These are phyloP conservation scores for Psophia crepitans DNA, from an alignment of 2,113 vertebrate species.

Conservation along the genomic window DNA sequence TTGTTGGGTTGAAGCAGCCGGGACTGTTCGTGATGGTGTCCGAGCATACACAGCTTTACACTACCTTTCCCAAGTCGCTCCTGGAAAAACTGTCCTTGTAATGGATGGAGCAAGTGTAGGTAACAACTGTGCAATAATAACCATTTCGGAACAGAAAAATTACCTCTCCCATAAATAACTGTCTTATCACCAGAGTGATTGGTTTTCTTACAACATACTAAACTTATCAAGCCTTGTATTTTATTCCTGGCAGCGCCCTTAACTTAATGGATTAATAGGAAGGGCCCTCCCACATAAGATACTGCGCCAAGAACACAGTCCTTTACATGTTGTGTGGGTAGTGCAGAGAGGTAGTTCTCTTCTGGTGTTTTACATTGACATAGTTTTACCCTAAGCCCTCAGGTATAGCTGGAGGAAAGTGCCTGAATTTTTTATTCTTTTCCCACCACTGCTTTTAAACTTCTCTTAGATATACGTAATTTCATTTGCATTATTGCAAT, in stretches of 20 bases:
- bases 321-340: background rate
- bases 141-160: background rate
- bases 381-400: background rate
- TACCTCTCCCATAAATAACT: background rate
- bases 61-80: slow-evolving; percentile 81
- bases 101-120: slow-evolving; percentile 92
- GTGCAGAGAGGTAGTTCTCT: background rate
- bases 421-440: background rate
- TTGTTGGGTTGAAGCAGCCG: slow-evolving; percentile 81
- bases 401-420: background rate
- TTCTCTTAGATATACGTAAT: background rate
- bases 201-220: background rate
- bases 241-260: background rate
- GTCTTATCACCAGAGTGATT: background rate
- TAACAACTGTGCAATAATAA: slow-evolving; percentile 20
- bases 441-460: background rate
- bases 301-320: background rate
- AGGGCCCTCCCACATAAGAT: background rate
- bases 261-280: background rate
- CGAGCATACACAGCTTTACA: slow-evolving; percentile 90
- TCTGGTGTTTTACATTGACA: background rate
- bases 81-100: slow-evolving; percentile 85
- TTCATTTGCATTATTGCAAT: background rate
- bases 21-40: slow-evolving; percentile 84
- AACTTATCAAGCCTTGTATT: background rate